Conservation (phyloP, 2,888 invertebrate genomes). For the Eueremaeus valkanovi region DNA sequence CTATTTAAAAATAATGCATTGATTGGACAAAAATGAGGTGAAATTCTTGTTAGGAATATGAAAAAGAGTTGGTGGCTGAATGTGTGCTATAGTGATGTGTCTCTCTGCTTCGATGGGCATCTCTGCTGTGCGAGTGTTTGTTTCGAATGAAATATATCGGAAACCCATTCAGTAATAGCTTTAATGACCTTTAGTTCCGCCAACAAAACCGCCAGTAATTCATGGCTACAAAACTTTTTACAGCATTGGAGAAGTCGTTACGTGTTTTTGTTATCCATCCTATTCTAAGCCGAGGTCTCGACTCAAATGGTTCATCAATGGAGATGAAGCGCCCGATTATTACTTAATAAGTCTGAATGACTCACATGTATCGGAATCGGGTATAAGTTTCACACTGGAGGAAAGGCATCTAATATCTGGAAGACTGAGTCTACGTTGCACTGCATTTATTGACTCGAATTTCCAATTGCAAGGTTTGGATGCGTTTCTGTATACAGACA, state of each 20-base stretch:
- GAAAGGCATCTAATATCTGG: background rate
- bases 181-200: slow-evolving; percentile 35
- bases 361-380: too few relatives aligned
- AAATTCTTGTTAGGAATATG: too few relatives aligned
- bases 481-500: too few relatives aligned
- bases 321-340: slow-evolving; percentile 9
- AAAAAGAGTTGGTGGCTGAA: too few relatives aligned
- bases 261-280: background rate
- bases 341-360: slow-evolving; percentile 17
- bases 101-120: too few relatives aligned
- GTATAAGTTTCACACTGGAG: slow-evolving; percentile 6
- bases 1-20: too few relatives aligned
- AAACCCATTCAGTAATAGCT: background rate
- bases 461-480: background rate
- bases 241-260: slow-evolving; percentile 34
- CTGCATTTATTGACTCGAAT: slow-evolving; percentile 29
- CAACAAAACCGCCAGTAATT: slow-evolving; percentile 34
- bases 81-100: too few relatives aligned
- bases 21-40: too few relatives aligned
- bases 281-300: background rate
- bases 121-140: too few relatives aligned
- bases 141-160: too few relatives aligned
- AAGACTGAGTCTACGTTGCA: background rate
- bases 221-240: slow-evolving; percentile 19
- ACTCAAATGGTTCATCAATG: slow-evolving; percentile 40